phyloP scores from a whole-genome alignment of 1,140 invertebrate genomes.

The Uloborus diversus region DNA sequence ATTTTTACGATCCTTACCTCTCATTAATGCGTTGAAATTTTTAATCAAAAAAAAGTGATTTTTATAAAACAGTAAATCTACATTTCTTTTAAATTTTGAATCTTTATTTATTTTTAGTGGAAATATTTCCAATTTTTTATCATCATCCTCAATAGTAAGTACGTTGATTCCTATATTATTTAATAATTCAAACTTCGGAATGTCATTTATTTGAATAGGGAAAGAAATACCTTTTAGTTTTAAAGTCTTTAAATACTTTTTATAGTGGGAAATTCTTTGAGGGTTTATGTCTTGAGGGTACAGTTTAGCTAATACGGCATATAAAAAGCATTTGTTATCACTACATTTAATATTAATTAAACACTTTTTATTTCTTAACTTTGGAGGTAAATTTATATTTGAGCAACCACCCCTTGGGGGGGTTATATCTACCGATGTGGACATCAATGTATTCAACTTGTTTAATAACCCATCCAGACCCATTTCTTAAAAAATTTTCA shows the following conservation, averaged over 20 bases:
- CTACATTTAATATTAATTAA: slow-evolving; percentile 1
- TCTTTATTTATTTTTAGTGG: background rate
- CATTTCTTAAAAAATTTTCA: slow-evolving; percentile 13
- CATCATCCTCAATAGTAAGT: background rate
- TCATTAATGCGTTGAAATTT: slow-evolving; percentile 19
- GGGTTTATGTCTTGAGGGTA: slow-evolving; percentile 1
- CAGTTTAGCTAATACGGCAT: background rate
- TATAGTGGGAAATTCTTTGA: background rate
- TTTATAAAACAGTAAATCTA: slow-evolving; percentile 16
- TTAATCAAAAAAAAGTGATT: slow-evolving; percentile 22
- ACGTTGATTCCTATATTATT: slow-evolving; percentile 4
- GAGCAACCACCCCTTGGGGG: background rate
- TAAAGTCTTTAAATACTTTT: background rate
- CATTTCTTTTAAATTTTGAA: background rate
- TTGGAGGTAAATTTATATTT: background rate
- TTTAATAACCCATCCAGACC: slow-evolving; percentile 14
- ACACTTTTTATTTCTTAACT: slow-evolving; percentile 4
- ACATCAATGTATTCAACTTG: slow-evolving; percentile 3
- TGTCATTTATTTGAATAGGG: background rate
- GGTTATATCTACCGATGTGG: slow-evolving; percentile 11
- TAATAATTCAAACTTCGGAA: background rate
- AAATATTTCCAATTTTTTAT: background rate
- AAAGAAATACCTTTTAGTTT: background rate
- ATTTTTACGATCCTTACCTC: background rate
- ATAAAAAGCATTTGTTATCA: slow-evolving; percentile 28